Evolutionary conservation across 2,888 invertebrate species (phyloP).

Genomic region (Clistopyga incitator): DNA sequence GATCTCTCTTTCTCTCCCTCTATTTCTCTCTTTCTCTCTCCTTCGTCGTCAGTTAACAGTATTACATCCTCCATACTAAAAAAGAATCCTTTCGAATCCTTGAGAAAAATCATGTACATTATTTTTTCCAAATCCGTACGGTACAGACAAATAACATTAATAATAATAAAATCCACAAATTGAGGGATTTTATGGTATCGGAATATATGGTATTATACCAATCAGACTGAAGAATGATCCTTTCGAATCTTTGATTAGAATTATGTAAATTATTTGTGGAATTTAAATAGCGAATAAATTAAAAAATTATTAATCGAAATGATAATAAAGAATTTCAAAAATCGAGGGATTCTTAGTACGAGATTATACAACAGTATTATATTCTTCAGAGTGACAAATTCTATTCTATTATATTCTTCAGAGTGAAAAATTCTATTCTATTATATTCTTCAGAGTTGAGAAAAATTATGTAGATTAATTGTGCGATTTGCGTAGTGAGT

Average conservation of each 20-base stretch:
- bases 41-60: conserved; percentile 35
- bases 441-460: too few species aligned
- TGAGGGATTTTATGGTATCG: neutral
- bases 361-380: too few species aligned
- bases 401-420: too few species aligned
- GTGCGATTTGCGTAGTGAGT: too few species aligned
- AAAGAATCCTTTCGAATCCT: conserved; percentile 35
- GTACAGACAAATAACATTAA: neutral
- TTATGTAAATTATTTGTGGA: neutral
- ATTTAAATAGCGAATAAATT: too few species aligned
- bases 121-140: neutral
- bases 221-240: neutral
- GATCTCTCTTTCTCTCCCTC: conserved; percentile 36
- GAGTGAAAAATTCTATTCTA: too few species aligned
- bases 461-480: too few species aligned
- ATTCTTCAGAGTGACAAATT: too few species aligned
- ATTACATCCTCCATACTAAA: conserved; percentile 25
- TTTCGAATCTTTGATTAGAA: neutral
- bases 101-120: neutral
- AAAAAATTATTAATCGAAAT: too few species aligned
- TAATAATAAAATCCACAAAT: neutral
- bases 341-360: too few species aligned
- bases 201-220: too few species aligned
- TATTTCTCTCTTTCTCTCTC: conserved; percentile 8
- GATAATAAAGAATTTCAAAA: too few species aligned